Evolutionary conservation across 2,113 vertebrate species (phyloP).

Genomic region (Meleagris gallopavo): DNA sequence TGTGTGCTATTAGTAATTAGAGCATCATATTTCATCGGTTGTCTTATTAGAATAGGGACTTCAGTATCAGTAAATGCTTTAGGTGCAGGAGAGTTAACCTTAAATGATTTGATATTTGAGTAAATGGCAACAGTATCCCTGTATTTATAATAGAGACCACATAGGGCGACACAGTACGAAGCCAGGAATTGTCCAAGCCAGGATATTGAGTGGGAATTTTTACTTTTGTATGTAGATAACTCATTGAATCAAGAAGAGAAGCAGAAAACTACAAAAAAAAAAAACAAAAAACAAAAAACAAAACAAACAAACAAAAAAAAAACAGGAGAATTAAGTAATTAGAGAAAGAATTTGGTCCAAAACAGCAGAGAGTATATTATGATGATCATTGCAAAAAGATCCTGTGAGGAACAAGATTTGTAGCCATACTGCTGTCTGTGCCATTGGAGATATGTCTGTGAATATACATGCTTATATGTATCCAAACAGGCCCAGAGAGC

Average conservation of each 20-base stretch:
- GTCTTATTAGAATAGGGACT: background rate
- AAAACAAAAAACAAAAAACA: no score
- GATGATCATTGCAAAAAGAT: background rate
- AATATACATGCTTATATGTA: background rate
- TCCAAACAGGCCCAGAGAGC: background rate
- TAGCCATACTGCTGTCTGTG: background rate
- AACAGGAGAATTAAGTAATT: background rate
- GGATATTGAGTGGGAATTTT: background rate
- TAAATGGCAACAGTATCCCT: background rate
- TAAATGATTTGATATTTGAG: background rate
- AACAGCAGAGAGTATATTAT: background rate
- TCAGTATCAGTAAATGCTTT: background rate
- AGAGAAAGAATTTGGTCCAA: background rate
- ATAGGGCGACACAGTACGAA: background rate
- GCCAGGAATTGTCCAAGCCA: background rate
- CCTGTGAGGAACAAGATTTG: background rate
- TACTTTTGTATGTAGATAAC: background rate
- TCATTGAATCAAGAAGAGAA: background rate
- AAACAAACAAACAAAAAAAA: no score
- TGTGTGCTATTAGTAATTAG: background rate
- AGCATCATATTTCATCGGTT: background rate
- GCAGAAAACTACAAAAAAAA: no score
- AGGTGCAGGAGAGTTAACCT: background rate
- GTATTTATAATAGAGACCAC: background rate
- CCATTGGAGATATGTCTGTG: background rate